Evolutionary conservation across 2,113 vertebrate species (phyloP).

Genomic region (Campylomormyrus tamandua): DNA sequence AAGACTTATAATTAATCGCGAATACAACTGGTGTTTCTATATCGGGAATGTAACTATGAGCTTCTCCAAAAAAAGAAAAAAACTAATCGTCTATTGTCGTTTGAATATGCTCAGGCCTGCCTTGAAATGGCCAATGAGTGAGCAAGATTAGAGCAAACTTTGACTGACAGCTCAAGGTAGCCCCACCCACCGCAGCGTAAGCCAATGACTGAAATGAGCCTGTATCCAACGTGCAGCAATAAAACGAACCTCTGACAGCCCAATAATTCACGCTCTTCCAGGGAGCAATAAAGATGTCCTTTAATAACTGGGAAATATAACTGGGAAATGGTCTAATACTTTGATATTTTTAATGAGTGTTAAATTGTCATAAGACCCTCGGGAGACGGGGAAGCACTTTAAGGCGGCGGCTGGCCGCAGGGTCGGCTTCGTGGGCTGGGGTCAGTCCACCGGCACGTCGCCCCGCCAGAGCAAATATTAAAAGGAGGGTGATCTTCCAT

Average conservation of each 20-base stretch:
- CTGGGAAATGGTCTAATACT: not conserved
- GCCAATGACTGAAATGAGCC: not conserved
- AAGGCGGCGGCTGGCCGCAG: not conserved
- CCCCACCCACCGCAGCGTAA: not conserved
- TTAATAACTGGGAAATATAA: not conserved
- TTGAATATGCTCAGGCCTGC: not conserved
- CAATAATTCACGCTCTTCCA: not conserved
- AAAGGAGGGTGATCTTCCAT: not conserved
- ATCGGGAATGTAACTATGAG: too few relatives aligned
- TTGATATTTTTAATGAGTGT: not conserved
- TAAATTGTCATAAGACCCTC: not conserved
- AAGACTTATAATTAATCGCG: not conserved
- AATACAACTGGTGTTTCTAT: not conserved
- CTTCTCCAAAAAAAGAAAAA: not conserved
- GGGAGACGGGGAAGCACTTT: not conserved
- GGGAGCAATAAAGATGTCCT: not conserved
- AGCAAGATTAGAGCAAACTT: not conserved
- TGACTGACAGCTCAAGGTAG: not conserved
- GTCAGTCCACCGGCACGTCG: not conserved
- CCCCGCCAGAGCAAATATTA: not conserved
- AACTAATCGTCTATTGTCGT: not conserved
- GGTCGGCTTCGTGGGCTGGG: not conserved
- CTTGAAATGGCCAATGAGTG: not conserved
- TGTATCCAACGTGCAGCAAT: not conserved
- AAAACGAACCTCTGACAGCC: not conserved